A percentile compares a stretch with the other conserved stretches of the same genome.
Evolutionary conservation across 1,140 invertebrate genomes (phyloP).

Genomic region (Temnothorax longispinosus): DNA sequence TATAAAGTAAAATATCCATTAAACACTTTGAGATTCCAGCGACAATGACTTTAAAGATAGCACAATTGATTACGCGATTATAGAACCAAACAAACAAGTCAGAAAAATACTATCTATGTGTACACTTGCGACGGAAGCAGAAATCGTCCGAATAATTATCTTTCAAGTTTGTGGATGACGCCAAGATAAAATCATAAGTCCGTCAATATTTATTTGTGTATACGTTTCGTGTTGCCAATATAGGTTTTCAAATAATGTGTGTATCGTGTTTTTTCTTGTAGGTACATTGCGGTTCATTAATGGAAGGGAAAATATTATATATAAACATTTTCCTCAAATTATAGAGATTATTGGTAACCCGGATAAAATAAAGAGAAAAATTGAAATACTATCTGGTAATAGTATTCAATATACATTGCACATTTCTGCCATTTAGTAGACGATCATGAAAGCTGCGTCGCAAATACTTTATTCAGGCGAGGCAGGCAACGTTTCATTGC

Average conservation of each 20-base stretch:
- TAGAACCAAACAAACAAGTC: not conserved
- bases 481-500: not conserved
- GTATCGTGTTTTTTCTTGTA: not conserved
- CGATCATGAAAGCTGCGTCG: not conserved
- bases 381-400: not conserved
- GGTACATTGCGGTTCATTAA: not conserved
- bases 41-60: not conserved
- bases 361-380: not conserved
- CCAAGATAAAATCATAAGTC: not conserved
- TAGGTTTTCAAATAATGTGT: not conserved
- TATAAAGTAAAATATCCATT: not conserved
- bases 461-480: not conserved
- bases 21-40: not conserved
- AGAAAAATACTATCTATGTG: not conserved
- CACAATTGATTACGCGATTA: not conserved
- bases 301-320: not conserved
- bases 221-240: not conserved
- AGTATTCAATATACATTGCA: not conserved
- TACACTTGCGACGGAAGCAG: not conserved
- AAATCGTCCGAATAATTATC: not conserved
- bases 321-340: not conserved
- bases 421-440: not conserved
- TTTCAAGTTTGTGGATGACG: constrained; percentile 9
- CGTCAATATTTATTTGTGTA: constrained; percentile 1
- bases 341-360: not conserved